Conservation (phyloP, 2,113 vertebrate genomes). For the Sigmodon hispidus region DNA sequence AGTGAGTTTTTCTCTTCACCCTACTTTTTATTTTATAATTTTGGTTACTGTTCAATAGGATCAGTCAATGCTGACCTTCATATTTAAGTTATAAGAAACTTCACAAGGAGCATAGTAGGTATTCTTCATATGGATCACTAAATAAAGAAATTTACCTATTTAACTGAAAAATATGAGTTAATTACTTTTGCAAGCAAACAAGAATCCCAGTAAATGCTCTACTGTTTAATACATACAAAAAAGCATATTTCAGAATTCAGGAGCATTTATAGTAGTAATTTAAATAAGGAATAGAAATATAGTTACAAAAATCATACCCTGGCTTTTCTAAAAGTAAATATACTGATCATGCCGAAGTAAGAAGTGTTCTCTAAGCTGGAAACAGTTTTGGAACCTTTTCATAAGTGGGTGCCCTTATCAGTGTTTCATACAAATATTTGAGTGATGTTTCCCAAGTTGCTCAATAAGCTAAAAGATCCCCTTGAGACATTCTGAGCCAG, state of each 20-base stretch:
- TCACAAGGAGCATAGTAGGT: not conserved
- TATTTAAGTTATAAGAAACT: conserved; percentile 4
- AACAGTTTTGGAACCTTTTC: not conserved
- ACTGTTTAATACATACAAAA: not conserved
- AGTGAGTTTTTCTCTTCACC: not conserved
- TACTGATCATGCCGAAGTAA: not conserved
- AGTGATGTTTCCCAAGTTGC: conserved; percentile 17
- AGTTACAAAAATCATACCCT: not conserved
- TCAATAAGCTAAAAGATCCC: not conserved
- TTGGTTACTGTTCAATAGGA: not conserved
- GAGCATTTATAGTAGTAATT: not conserved
- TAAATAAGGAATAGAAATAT: conserved; percentile 23
- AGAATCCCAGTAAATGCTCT: not conserved
- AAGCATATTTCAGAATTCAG: not conserved
- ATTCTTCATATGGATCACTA: not conserved
- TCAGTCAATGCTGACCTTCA: not conserved
- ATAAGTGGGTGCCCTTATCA: not conserved
- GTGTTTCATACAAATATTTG: not conserved
- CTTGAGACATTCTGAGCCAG: not conserved
- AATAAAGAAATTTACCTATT: conserved; percentile 16
- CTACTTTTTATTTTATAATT: conserved; percentile 54
- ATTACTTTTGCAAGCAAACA: conserved; percentile 52
- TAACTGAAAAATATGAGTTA: conserved; percentile 36
- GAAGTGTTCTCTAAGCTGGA: conserved; percentile 31
- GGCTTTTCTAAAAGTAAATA: not conserved